Evolutionary conservation across 2,797 vertebrate species (phyloP).

Genomic region (Pampus argenteus): DNA sequence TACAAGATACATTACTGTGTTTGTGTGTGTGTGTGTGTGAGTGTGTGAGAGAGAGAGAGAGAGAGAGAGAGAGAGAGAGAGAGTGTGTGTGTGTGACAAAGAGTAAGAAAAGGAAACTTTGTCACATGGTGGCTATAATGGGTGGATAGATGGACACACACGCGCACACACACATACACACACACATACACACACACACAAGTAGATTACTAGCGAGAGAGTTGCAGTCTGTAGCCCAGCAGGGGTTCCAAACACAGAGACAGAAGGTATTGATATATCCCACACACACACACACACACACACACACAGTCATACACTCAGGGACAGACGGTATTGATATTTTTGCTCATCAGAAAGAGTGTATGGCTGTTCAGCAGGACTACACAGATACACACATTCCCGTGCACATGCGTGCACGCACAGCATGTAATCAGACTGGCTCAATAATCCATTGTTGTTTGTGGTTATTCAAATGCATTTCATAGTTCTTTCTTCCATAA

Average conservation of each 20-base stretch:
- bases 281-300: slow-evolving; percentile 34
- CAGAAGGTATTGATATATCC: slow-evolving; percentile 81
- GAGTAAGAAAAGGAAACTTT: slow-evolving; percentile 60
- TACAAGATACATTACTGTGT: slow-evolving; percentile 61
- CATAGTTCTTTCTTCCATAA: slow-evolving; percentile 54
- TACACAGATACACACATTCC: slow-evolving; percentile 41
- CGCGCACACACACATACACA: slow-evolving; percentile 22
- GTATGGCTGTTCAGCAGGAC: slow-evolving; percentile 49
- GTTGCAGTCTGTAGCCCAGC: slow-evolving; percentile 76
- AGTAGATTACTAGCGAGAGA: slow-evolving; percentile 56
- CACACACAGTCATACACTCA: slow-evolving; percentile 24
- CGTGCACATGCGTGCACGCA: slow-evolving; percentile 5
- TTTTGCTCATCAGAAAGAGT: slow-evolving; percentile 67
- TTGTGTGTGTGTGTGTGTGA: slow-evolving; percentile 28
- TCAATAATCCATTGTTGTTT: slow-evolving; percentile 73
- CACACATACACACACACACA: slow-evolving; percentile 30
- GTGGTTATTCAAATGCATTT: slow-evolving; percentile 72
- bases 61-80: slow-evolving; percentile 11
- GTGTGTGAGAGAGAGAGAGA: slow-evolving; percentile 6
- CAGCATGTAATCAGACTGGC: slow-evolving; percentile 65
- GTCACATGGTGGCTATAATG: slow-evolving; percentile 59
- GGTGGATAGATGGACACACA: slow-evolving; percentile 36
- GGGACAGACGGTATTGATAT: slow-evolving; percentile 76
- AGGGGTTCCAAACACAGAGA: slow-evolving; percentile 76
- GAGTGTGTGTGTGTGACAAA: slow-evolving; percentile 30